phyloP scores from a whole-genome alignment of 2,797 vertebrate species.

The Karalla daura region DNA sequence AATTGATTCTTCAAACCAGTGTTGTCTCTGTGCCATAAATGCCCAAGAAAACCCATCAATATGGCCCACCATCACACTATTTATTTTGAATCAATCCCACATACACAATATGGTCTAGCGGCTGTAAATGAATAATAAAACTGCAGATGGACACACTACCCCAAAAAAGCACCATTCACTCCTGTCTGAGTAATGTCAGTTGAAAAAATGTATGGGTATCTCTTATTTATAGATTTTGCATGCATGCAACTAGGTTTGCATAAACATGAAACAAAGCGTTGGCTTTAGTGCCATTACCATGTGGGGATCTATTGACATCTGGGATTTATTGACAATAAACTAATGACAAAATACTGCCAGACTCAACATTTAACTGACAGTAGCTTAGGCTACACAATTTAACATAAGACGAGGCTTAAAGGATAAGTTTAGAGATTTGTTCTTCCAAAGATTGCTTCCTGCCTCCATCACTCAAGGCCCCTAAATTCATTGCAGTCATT shows the following conservation, averaged over 20 bases:
- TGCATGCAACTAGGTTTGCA: too few relatives aligned
- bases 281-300: too few relatives aligned
- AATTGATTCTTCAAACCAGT: not conserved
- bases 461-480: slow-evolving; percentile 20
- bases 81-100: not conserved
- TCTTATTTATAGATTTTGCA: too few relatives aligned
- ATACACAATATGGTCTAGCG: not conserved
- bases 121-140: not conserved
- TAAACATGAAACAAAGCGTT: too few relatives aligned
- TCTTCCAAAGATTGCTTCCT: slow-evolving; percentile 3
- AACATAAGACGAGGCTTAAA: not conserved
- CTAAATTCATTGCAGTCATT: slow-evolving; percentile 14
- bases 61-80: not conserved
- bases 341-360: not conserved
- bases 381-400: slow-evolving; percentile 3
- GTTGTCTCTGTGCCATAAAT: not conserved
- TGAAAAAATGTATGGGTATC: too few relatives aligned
- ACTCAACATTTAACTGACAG: not conserved
- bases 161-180: not conserved
- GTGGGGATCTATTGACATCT: too few relatives aligned
- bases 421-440: not conserved
- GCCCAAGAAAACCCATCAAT: not conserved
- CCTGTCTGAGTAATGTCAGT: not conserved
- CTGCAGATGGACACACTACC: not conserved
- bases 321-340: not conserved